Base-by-base conservation (phyloP, 2,113 vertebrate genomes). In the Heterotis niloticus region DNA sequence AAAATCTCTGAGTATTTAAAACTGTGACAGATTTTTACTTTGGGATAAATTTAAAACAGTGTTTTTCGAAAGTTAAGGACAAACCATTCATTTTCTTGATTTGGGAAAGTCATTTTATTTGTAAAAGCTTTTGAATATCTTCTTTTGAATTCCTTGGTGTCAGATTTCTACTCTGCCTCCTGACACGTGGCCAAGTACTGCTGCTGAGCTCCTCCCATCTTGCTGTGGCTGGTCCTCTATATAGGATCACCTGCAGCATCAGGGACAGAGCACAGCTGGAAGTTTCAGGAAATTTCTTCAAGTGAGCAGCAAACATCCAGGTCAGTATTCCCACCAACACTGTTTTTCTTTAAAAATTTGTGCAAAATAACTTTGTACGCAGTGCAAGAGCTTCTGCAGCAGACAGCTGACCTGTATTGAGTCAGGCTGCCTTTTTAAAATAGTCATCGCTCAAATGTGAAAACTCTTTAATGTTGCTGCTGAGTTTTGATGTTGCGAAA, bases 61-160 rank as follows among this genome's bases (percentile, higher is more conserved):
- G 3, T 44, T 44, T 44, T 44, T 44, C 7, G 7, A 44, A 44
- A 44, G 34, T 44, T 72, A 16, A 57, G 17, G 66, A n/a, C 23
- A 13, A 51, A 24, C 54, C 54, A 57, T 51, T 51, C 51, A 52
- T 71, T 68, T 17, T 14, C 20, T 62, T 16, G 66, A 78, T 24
- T 60, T 10, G 23, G 26, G n/a, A 11, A 13, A 24, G 28, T 29
- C 66, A 12, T 66, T 78, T 26, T 29, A 24, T 13, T 56, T 68
- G 56, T 10, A 20, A 52, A 67, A 57, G 65, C 64, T 52, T n/a
- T 34, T 70, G 77, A 78, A 70, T 78, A 78, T 78, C 70, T 70
- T 12, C n/a, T n/a, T n/a, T n/a, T n/a, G n/a, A n/a, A 78, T 70
- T 51, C 77, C 67, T 10, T 2, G 29, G 77, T 78, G 77, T 71